Conservation (phyloP, 2,888 invertebrate species). For the Drosophila aldrichi region DNA sequence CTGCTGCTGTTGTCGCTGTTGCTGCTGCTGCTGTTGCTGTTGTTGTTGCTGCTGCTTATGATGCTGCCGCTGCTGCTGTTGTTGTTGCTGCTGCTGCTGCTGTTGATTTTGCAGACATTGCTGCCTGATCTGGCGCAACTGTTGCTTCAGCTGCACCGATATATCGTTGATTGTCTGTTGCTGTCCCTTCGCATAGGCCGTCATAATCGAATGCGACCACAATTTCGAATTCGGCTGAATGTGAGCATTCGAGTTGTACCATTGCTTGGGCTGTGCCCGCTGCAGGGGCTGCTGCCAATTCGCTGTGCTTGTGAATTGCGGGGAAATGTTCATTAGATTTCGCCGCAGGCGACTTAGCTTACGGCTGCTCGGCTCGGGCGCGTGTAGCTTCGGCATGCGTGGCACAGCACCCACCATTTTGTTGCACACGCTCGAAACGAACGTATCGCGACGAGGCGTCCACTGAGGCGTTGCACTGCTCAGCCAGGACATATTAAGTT, state of each 20-base stretch:
- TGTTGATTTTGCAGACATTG: not conserved
- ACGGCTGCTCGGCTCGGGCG: slow-evolving; percentile 43
- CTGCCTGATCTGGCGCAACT: slow-evolving; percentile 2
- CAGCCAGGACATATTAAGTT: slow-evolving; percentile 2
- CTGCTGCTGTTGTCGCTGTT: slow-evolving; percentile 3
- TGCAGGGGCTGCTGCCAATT: not conserved
- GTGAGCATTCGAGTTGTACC: not conserved
- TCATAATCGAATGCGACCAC: slow-evolving; percentile 1
- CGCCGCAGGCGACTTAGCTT: slow-evolving; percentile 42
- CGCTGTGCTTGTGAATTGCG: not conserved
- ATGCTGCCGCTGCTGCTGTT: not conserved
- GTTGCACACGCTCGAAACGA: not conserved
- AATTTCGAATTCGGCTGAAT: not conserved
- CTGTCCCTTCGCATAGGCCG: not conserved
- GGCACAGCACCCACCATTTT: slow-evolving; percentile 13
- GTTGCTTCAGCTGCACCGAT: slow-evolving; percentile 3
- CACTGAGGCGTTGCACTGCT: not conserved
- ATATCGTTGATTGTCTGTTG: slow-evolving; percentile 2
- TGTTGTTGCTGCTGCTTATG: not conserved
- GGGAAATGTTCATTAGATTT: slow-evolving; percentile 28
- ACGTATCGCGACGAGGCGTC: not conserved
- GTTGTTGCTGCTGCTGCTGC: slow-evolving; percentile 1
- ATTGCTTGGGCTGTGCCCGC: not conserved
- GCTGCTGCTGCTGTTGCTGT: not conserved
- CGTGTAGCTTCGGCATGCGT: slow-evolving; percentile 5